These are phyloP conservation scores for Huso huso DNA, from an alignment of 2,797 vertebrate genomes.

Conservation along the genomic window DNA sequence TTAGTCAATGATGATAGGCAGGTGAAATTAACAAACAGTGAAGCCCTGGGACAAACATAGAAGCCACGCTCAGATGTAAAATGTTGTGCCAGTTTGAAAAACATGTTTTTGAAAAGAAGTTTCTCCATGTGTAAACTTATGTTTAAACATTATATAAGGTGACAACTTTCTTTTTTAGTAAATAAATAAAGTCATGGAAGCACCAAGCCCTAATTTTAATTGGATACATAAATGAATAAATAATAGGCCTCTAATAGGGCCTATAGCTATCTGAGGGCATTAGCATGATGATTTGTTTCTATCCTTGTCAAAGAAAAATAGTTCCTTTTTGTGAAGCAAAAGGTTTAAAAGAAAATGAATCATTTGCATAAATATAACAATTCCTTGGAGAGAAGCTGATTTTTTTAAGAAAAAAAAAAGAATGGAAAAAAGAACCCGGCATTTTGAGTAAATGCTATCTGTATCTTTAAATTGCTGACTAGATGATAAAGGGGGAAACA, in stretches of 20 bases:
- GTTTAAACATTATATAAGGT: too few species aligned
- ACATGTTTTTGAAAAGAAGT: too few species aligned
- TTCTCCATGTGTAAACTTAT: too few species aligned
- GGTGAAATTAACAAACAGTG: too few species aligned
- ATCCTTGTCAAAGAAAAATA: constrained; percentile 29
- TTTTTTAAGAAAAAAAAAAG: not conserved
- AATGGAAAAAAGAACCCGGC: not conserved
- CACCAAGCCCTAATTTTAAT: constrained; percentile 11
- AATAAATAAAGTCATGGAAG: constrained; percentile 3
- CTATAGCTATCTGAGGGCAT: constrained; percentile 18
- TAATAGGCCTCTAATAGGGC: constrained; percentile 17
- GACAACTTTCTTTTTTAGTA: too few species aligned
- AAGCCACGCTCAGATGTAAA: too few species aligned
- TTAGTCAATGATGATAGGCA: too few species aligned
- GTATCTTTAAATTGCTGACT: constrained; percentile 1
- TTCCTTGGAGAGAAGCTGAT: constrained; percentile 24
- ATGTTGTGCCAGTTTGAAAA: too few species aligned
- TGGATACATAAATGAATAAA: constrained; percentile 17
- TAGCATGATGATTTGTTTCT: constrained; percentile 27
- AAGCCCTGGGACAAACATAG: too few species aligned
- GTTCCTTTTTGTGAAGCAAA: constrained; percentile 22
- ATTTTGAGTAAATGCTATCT: constrained; percentile 5
- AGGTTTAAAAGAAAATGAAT: constrained; percentile 33
- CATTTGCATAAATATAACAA: constrained; percentile 34
- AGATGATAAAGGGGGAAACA: not conserved